phyloP scores from a whole-genome alignment of 2,113 vertebrate species.

The Hucho hucho region DNA sequence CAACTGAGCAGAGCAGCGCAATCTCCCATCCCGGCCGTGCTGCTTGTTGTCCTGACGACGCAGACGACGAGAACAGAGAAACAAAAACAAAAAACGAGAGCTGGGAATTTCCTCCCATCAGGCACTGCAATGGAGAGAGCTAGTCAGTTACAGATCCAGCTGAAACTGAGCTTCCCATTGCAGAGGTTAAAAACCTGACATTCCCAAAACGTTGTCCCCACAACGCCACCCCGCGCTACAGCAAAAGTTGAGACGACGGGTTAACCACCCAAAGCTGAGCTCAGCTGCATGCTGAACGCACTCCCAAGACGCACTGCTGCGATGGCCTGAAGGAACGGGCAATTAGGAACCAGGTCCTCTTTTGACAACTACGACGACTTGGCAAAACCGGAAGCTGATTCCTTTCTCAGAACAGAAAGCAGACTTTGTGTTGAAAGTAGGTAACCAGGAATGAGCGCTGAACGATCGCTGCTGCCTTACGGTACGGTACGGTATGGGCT shows the following conservation, averaged over 20 bases:
- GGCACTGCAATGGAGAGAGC: conserved; percentile 73
- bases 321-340: conserved; percentile 8
- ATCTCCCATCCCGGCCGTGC: conserved; percentile 41
- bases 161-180: conserved; percentile 79
- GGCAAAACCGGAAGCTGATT: conserved; percentile 66
- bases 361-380: conserved; percentile 64
- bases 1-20: background rate
- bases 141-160: conserved; percentile 79
- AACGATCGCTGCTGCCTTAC: conserved; percentile 10
- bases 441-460: conserved; percentile 54
- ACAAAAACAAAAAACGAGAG: conserved; percentile 51
- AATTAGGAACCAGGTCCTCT: conserved; percentile 49
- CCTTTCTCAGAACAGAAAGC: conserved; percentile 62
- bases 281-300: conserved; percentile 40
- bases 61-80: conserved; percentile 29
- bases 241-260: conserved; percentile 12
- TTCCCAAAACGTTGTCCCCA: conserved; percentile 61
- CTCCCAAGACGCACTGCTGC: conserved; percentile 63
- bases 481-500: conserved; percentile 25
- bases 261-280: conserved; percentile 54
- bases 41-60: conserved; percentile 62
- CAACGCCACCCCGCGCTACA: background rate
- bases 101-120: conserved; percentile 67
- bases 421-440: conserved; percentile 43
- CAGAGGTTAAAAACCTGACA: conserved; percentile 65